Evolutionary conservation across 2,113 vertebrate species (phyloP).

Genomic region (Solea senegalensis): DNA sequence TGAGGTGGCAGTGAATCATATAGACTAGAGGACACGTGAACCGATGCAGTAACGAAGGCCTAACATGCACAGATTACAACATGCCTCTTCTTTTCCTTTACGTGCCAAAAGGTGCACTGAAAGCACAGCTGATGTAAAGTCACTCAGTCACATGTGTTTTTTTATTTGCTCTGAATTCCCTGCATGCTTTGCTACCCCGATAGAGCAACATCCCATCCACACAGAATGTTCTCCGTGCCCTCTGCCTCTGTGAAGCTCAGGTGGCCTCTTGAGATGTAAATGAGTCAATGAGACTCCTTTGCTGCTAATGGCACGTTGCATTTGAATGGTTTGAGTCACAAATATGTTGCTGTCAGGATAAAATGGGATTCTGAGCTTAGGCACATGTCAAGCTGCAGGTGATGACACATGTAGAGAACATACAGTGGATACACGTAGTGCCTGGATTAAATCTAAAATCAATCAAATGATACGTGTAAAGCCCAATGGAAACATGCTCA

Average conservation of each 20-base stretch:
- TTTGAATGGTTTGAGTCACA: constrained; percentile 3
- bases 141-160: constrained; percentile 5
- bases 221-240: constrained; percentile 43
- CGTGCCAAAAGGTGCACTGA: background rate
- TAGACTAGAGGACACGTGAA: constrained; percentile 32
- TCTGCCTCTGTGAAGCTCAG: constrained; percentile 38
- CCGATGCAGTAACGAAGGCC: constrained; percentile 36
- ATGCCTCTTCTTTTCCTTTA: background rate
- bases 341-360: background rate
- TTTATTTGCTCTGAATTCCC: constrained; percentile 26
- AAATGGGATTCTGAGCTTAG: background rate
- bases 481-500: background rate
- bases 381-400: constrained; percentile 3
- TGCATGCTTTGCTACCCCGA: constrained; percentile 56
- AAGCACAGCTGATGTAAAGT: background rate
- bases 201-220: constrained; percentile 33
- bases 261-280: constrained; percentile 30
- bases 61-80: constrained; percentile 4
- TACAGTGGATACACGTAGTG: background rate
- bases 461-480: background rate
- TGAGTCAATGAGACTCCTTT: constrained; percentile 20
- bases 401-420: background rate
- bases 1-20: constrained; percentile 38
- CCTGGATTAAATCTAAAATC: too few relatives aligned
- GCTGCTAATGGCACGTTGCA: constrained; percentile 13